phyloP scores from a whole-genome alignment of 2,888 invertebrate species.

The Sphecodes monilicornis region DNA sequence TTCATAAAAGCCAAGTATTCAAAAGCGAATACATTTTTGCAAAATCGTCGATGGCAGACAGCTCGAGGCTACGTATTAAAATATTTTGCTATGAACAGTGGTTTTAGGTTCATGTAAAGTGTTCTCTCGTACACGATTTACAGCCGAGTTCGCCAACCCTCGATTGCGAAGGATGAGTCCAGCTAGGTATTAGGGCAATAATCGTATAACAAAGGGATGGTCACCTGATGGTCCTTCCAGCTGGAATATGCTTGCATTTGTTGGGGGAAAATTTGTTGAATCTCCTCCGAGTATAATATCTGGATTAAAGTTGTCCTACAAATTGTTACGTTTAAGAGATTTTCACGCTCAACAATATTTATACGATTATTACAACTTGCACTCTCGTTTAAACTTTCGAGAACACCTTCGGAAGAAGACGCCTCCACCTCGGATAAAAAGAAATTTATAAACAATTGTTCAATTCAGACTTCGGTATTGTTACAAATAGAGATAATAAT shows the following conservation, averaged over 20 bases:
- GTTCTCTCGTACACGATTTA: constrained; percentile 50
- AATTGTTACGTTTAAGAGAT: constrained; percentile 16
- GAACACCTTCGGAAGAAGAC: neutral
- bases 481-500: neutral
- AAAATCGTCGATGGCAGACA: constrained; percentile 5
- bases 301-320: constrained; percentile 25
- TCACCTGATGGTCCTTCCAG: constrained; percentile 81
- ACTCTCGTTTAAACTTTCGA: neutral
- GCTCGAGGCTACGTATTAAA: constrained; percentile 31
- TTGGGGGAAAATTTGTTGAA: constrained; percentile 67
- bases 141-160: constrained; percentile 39
- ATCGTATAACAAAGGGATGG: constrained; percentile 82
- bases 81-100: constrained; percentile 40
- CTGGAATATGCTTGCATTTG: constrained; percentile 71
- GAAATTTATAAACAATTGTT: neutral
- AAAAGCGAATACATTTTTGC: constrained; percentile 17
- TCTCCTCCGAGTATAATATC: constrained; percentile 21
- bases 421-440: neutral
- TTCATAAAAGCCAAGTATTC: constrained; percentile 16
- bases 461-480: neutral
- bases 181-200: constrained; percentile 80
- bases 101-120: constrained; percentile 44
- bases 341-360: neutral
- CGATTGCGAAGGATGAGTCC: constrained; percentile 67
- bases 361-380: neutral